Base-by-base conservation (phyloP, 2,888 invertebrate genomes). In the Zygothrica quintamaculata region DNA sequence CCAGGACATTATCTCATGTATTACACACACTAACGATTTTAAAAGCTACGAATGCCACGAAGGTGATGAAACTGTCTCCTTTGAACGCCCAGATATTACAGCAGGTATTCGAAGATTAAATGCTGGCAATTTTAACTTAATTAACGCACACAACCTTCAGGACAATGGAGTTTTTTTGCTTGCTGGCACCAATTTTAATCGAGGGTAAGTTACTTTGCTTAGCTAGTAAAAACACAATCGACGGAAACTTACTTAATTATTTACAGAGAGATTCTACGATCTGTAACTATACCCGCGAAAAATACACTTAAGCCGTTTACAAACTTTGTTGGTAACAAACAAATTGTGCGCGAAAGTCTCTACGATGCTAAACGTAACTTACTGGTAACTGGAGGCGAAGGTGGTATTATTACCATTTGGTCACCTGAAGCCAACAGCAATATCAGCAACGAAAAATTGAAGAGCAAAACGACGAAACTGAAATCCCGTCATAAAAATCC, bases 321-420 rank as follows among this genome's bases (percentile, higher is more conserved):
- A 0, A 91, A 93, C 85, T 93, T 95, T 75, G 74, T 87, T 3
- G 92, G 91, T 13, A 96, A 96, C 88, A 93, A 93, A 62, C 96
- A 96, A 90, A 92, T 93, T 9, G 94, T 96, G 1, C 92, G 95
- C n/a, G 93, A 94, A 59, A 94, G 94, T 88, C 93, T 93, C 90
- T 93, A 93, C 74, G 92, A 95, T 79, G 86, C 91, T 58, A 92
- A 93, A 94, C 92, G 91, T 18, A 93, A 94, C 70, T 66, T 93
- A 13, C 88, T 96, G 42, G 88, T 96, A 64, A 95, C 95, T 7
- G 94, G 94, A 13, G 96, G 96, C 2, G 96, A 96, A 91, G 90
- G 92, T n/a, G 95, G 95, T 9, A 90, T 93, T 36, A 79, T 96
- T 8, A 93, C 93, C 79, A 90, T 94, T 36, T 96, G 96, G 96